Percentiles rank a stretch among this genome's conserved stretches.
Conservation (phyloP, 2,113 vertebrate species). For the Myrmecobius fasciatus region DNA sequence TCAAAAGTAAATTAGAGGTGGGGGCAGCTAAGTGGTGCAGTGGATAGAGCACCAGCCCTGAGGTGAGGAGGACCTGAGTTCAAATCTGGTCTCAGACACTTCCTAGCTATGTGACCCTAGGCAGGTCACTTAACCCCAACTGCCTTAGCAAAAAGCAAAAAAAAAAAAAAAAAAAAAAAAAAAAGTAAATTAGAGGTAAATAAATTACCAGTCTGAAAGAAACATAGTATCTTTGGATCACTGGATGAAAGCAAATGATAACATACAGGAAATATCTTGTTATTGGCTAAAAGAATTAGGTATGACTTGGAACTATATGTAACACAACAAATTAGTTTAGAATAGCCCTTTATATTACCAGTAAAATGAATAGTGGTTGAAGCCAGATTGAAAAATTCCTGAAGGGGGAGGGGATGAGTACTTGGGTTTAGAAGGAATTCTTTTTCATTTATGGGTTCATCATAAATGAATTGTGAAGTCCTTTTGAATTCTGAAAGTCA, state of each 20-base stretch:
- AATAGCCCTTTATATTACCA: neutral
- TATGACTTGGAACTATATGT: neutral
- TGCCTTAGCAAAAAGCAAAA: too few species aligned
- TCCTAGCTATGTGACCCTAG: too few species aligned
- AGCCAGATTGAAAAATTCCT: neutral
- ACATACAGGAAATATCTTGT: neutral
- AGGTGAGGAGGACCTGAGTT: too few species aligned
- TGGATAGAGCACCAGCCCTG: too few species aligned
- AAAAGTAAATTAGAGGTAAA: neutral
- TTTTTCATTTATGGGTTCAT: neutral
- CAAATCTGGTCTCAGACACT: too few species aligned
- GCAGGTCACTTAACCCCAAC: too few species aligned
- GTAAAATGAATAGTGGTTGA: neutral
- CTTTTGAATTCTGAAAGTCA: neutral
- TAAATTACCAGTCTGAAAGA: neutral
- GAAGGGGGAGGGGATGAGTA: neutral
- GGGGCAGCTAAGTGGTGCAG: too few species aligned
- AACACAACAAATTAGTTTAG: neutral
- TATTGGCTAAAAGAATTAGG: neutral
- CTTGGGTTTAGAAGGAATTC: neutral
- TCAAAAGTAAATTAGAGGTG: neutral
- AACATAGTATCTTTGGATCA: neutral
- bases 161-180: too few species aligned
- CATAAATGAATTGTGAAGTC: neutral
- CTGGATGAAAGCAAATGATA: neutral